Evolutionary conservation across 2,113 vertebrate species (phyloP).

Genomic region (Dendrocopos noguchii): DNA sequence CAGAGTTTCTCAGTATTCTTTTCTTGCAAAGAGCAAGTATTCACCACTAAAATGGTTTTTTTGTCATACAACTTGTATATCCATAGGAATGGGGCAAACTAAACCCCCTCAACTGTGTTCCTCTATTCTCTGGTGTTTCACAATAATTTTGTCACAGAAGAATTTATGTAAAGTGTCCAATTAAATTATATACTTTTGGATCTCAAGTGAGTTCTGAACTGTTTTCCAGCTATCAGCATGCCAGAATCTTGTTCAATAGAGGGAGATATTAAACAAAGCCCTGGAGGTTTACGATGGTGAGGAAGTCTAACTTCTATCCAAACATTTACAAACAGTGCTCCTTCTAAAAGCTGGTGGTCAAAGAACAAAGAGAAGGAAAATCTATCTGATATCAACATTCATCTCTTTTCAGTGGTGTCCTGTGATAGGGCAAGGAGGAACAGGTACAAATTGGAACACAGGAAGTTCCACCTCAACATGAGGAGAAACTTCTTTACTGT

Average conservation of each 20-base stretch:
- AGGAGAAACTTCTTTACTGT: too few relatives aligned
- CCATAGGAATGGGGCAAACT: background rate
- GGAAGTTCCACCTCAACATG: too few relatives aligned
- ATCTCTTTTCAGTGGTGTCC: background rate
- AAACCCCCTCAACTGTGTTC: conserved; percentile 11
- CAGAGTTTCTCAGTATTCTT: conserved; percentile 34
- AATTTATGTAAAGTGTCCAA: background rate
- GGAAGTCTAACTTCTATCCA: background rate
- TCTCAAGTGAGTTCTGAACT: background rate
- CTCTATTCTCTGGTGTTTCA: background rate
- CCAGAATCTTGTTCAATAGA: background rate
- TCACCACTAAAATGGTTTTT: conserved; percentile 25
- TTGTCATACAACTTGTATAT: background rate
- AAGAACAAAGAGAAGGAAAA: background rate
- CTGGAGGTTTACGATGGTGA: background rate
- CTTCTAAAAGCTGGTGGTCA: background rate
- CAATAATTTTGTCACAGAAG: conserved; percentile 9
- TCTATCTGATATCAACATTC: background rate
- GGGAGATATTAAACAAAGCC: background rate
- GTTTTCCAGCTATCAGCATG: background rate
- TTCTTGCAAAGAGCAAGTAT: conserved; percentile 27
- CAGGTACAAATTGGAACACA: too few relatives aligned
- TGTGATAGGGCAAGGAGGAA: too few relatives aligned
- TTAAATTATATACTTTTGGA: background rate
- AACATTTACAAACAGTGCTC: background rate